Conservation (phyloP, 2,888 invertebrate species). For the Drosophila macrospina region DNA sequence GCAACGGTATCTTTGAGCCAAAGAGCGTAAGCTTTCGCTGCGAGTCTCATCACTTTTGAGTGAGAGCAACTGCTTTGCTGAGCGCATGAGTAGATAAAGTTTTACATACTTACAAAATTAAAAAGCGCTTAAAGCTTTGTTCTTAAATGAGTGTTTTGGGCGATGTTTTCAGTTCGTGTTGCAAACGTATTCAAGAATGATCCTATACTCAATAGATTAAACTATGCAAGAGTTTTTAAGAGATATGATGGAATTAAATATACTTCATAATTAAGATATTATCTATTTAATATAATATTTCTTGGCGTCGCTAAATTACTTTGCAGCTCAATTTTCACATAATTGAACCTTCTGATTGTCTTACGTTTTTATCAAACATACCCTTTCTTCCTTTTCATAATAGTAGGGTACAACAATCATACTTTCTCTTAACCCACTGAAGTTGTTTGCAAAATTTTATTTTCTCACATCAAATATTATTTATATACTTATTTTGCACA, state of each 20-base stretch:
- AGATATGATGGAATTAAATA: too few relatives aligned
- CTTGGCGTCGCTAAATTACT: too few relatives aligned
- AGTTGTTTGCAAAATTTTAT: not conserved
- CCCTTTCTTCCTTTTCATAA: not conserved
- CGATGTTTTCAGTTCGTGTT: constrained; percentile 14
- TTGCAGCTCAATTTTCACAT: too few relatives aligned
- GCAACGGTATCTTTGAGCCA: constrained; percentile 27
- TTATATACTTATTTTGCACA: constrained; percentile 37
- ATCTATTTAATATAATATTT: too few relatives aligned
- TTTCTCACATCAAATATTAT: constrained; percentile 29
- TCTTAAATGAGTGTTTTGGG: constrained; percentile 10
- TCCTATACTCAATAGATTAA: not conserved
- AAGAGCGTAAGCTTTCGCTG: constrained; percentile 35
- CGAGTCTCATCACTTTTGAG: constrained; percentile 1
- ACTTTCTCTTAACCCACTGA: not conserved
- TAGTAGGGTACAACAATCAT: not conserved
- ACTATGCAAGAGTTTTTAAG: not conserved
- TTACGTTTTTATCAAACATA: too few relatives aligned
- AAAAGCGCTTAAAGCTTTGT: not conserved
- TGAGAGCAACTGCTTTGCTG: not conserved
- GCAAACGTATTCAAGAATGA: not conserved
- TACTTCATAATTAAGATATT: too few relatives aligned
- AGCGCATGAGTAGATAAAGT: constrained; percentile 40
- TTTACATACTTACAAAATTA: constrained; percentile 4
- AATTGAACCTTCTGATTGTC: too few relatives aligned